These are phyloP conservation scores for Plemyria rubiginata DNA, from an alignment of 2,888 invertebrate species.

Conservation along the genomic window DNA sequence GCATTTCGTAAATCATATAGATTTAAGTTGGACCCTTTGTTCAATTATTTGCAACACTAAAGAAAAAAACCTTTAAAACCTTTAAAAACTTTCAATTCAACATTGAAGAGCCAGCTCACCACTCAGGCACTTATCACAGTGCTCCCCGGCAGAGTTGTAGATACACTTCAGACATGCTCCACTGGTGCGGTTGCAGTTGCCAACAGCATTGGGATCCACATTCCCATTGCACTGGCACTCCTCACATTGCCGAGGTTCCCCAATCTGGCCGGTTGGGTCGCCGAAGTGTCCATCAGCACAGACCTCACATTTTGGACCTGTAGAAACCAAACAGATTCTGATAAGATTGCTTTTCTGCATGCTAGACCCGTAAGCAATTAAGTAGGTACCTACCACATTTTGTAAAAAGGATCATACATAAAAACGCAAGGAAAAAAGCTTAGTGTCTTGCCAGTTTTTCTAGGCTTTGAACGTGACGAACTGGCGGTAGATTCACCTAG, in stretches of 20 bases:
- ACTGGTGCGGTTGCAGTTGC: constrained; percentile 97
- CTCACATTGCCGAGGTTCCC: constrained; percentile 87
- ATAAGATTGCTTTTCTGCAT: background rate
- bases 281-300: constrained; percentile 99
- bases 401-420: too few species aligned
- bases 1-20: too few species aligned
- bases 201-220: constrained; percentile 97
- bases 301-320: constrained; percentile 92
- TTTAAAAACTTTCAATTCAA: too few species aligned
- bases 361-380: too few species aligned
- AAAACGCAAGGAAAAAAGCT: too few species aligned
- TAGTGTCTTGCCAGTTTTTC: too few species aligned
- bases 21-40: too few species aligned
- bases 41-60: too few species aligned
- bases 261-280: constrained; percentile 71
- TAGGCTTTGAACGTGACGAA: too few species aligned
- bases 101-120: constrained; percentile 79
- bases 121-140: constrained; percentile 96
- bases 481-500: too few species aligned
- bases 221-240: constrained; percentile 97
- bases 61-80: too few species aligned
- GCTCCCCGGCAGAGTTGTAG: constrained; percentile 95
- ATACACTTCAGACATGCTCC: constrained; percentile 99
- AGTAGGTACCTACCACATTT: too few species aligned
- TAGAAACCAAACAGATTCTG: background rate